Evolutionary conservation across 2,888 invertebrate species (phyloP).

Genomic region (Drosophila fungiperda): DNA sequence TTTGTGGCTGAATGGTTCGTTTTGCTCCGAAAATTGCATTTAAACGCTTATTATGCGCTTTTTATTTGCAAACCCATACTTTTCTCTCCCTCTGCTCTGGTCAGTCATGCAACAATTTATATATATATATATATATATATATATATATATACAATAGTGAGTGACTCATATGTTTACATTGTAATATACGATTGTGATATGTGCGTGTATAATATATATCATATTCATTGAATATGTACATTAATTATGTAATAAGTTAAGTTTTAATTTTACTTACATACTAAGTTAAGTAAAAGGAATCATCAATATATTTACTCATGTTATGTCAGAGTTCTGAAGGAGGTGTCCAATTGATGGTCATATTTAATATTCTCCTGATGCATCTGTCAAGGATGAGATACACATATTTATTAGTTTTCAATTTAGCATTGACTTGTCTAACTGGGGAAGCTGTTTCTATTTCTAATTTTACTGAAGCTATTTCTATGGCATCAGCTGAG

Average conservation of each 20-base stretch:
- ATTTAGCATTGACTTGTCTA: neutral
- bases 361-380: neutral
- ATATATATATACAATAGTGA: neutral
- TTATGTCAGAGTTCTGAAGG: fast-evolving
- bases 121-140: neutral
- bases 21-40: slow-evolving; percentile 81
- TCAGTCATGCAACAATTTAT: slow-evolving; percentile 62
- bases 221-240: neutral
- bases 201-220: neutral
- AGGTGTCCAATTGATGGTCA: fast-evolving
- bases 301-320: neutral
- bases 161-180: neutral
- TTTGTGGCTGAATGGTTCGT: slow-evolving; percentile 66
- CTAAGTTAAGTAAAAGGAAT: neutral
- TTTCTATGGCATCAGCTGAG: slow-evolving; percentile 27
- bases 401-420: neutral
- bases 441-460: neutral
- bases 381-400: neutral
- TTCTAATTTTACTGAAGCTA: neutral
- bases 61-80: slow-evolving; percentile 80
- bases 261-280: neutral
- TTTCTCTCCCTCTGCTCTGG: slow-evolving; percentile 38
- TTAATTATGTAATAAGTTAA: too few relatives aligned
- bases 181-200: neutral
- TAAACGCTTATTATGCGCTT: slow-evolving; percentile 84